Evolutionary conservation across 1,140 invertebrate genomes (phyloP).

Genomic region (Acromyrmex charruanus): DNA sequence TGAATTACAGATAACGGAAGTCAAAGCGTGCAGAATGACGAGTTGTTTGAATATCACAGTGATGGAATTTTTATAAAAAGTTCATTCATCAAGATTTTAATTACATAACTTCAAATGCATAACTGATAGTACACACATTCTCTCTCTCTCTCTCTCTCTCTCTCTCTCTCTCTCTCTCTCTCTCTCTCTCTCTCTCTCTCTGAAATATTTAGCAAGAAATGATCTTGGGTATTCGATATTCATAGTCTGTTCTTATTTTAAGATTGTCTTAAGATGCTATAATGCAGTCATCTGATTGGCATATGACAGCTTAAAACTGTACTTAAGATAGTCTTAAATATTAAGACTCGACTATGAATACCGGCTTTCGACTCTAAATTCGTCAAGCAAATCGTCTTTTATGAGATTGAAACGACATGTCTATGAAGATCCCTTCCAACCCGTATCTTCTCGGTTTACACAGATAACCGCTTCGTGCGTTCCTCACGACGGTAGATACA

Average conservation of each 20-base stretch:
- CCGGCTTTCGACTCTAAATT: neutral
- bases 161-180: neutral
- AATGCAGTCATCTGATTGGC: too few species aligned
- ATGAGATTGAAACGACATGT: neutral
- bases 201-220: neutral
- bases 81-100: neutral
- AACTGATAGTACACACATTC: too few species aligned
- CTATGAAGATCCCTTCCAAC: slow-evolving; percentile 7
- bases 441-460: slow-evolving; percentile 20
- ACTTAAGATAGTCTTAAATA: too few species aligned
- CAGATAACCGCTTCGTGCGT: slow-evolving; percentile 42
- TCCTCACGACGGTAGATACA: slow-evolving; percentile 36
- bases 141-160: too few species aligned
- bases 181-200: neutral
- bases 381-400: neutral
- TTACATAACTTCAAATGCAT: neutral
- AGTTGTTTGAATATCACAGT: neutral
- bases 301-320: too few species aligned
- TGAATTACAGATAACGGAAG: neutral
- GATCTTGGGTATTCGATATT: neutral
- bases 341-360: too few species aligned
- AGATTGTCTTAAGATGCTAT: too few species aligned
- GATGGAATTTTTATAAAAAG: neutral
- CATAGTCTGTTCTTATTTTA: too few species aligned
- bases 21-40: neutral